Percentiles rank a stretch among this genome's conserved stretches.
Conservation (phyloP, 2,797 vertebrate species). For the Stomatorhinus walkeri region DNA sequence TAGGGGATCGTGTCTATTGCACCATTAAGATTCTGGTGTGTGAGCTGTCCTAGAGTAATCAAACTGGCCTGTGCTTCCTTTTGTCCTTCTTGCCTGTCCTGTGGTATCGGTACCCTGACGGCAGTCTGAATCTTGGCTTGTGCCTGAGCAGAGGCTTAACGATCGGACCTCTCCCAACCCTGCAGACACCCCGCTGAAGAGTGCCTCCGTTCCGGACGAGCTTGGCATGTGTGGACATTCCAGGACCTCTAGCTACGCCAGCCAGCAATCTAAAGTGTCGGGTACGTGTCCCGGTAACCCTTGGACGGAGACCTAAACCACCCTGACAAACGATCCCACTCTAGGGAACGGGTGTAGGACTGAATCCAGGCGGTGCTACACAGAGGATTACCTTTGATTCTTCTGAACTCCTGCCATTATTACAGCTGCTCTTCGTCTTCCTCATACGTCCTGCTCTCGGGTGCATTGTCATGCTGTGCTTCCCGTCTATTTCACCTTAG, state of each 20-base stretch:
- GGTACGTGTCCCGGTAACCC: conserved; percentile 55
- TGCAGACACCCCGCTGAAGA: conserved; percentile 65
- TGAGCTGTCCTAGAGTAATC: neutral
- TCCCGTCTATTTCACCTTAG: neutral
- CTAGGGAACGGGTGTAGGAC: neutral
- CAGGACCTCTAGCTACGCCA: conserved; percentile 82
- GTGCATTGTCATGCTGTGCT: neutral
- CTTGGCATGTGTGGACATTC: conserved; percentile 76
- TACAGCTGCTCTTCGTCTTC: neutral
- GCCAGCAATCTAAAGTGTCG: conserved; percentile 86
- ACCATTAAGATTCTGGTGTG: neutral
- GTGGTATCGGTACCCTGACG: neutral
- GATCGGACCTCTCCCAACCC: neutral
- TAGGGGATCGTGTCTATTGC: neutral
- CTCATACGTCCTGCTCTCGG: neutral
- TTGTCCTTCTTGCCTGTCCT: neutral
- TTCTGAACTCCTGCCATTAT: neutral
- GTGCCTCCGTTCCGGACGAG: conserved; percentile 75
- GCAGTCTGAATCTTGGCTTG: neutral
- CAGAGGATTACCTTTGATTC: neutral
- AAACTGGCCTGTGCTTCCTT: neutral
- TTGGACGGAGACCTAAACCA: neutral
- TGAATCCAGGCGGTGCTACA: neutral
- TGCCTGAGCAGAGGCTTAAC: neutral
- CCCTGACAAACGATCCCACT: neutral